These are phyloP conservation scores for Fregetta grallaria DNA, from an alignment of 2,113 vertebrate genomes.

Conservation along the genomic window DNA sequence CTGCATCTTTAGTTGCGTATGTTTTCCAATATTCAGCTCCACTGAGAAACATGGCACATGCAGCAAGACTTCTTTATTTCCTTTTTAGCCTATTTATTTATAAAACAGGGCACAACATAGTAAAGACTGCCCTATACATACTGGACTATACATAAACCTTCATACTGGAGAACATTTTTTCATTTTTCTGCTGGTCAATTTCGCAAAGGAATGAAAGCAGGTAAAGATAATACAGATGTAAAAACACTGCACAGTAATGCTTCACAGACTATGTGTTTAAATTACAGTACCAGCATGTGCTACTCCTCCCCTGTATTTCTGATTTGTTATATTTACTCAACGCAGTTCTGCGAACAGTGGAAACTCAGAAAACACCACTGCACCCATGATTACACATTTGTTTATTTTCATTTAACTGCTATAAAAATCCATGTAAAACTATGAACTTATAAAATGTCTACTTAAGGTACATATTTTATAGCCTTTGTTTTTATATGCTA, in stretches of 20 bases:
- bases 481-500: background rate
- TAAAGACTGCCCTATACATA: background rate
- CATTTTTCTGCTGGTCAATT: background rate
- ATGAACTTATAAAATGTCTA: background rate
- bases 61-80: background rate
- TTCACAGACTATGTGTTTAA: background rate
- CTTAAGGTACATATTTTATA: background rate
- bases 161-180: background rate
- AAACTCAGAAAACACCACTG: background rate
- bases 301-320: background rate
- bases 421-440: background rate
- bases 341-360: background rate
- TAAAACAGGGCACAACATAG: background rate
- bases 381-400: background rate
- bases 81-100: background rate
- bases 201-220: background rate
- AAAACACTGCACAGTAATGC: background rate
- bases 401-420: background rate
- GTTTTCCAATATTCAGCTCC: background rate
- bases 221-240: constrained; percentile 6
- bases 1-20: fast-evolving
- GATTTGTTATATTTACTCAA: background rate
- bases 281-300: background rate
- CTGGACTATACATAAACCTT: background rate
- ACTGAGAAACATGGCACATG: background rate